Evolutionary conservation across 2,113 vertebrate genomes (phyloP), one percentile per base, ranked within the genome.

Genomic region (Mormoops blainvillei): DNA sequence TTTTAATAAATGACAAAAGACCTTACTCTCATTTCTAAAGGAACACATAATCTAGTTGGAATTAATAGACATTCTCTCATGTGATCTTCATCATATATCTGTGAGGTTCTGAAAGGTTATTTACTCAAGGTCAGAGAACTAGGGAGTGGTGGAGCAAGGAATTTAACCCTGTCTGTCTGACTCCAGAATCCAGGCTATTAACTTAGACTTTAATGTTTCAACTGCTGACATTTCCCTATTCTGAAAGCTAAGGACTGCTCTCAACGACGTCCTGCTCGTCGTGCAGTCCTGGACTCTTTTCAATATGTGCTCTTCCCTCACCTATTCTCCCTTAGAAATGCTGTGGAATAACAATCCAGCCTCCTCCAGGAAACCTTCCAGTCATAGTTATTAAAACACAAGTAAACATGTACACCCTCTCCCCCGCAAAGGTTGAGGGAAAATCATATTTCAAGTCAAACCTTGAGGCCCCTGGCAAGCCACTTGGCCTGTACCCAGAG

Each of bases 321-420:
- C 38, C 84, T 93, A 33, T 41, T 97, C 87, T 68, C 33, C 61
- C 58, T 74, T 80, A 63, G 91, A 97, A 97, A 97, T 82, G 83
- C 28, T 70, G 76, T 26, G 50, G 95, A 96, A 97, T 78, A 76
- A 73, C 95, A 98, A 14, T 87, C 87, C 43, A 94, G 77, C 16
- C 67, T 97, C 94, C 89, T 87, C n/a, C 71, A 84, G 94, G 50
- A 91, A 94, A 94, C 96, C 92, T 95, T 97, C 77, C 36, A 96
- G 93, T 84, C 88, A 56, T 92, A 98, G 98, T 98, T 98, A 98
- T 95, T 97, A 98, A 97, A 98, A 95, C 70, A 97, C 94, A 98
- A 97, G 98, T 95, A 97, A 97, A 98, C 97, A 97, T 41, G 89
- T 89, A 97, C 41, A 38, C 24, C n/a, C 11, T 11, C 18, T 20